A percentile compares a stretch with the other conserved stretches of the same genome.
phyloP scores from a whole-genome alignment of 2,888 invertebrate species.

The Linnaemya vulpina region DNA sequence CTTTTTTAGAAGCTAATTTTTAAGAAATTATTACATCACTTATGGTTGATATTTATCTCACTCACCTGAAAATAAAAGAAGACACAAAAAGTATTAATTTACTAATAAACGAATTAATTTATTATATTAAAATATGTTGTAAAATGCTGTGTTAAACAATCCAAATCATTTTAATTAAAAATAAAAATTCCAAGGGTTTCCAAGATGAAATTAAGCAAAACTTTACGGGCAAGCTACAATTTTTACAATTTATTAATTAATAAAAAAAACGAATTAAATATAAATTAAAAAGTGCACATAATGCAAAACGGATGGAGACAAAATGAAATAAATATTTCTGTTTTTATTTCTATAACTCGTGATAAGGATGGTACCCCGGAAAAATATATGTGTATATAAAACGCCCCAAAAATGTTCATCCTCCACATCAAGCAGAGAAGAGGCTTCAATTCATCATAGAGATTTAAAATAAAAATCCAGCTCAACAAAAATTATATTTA shows the following conservation, averaged over 20 bases:
- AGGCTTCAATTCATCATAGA: constrained; percentile 65
- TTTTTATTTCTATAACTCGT: constrained; percentile 6
- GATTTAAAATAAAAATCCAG: constrained; percentile 45
- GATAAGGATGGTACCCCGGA: constrained; percentile 50
- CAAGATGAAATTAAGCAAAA: constrained; percentile 39
- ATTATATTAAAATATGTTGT: constrained; percentile 4
- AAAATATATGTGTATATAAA: constrained; percentile 45
- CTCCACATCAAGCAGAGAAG: constrained; percentile 8
- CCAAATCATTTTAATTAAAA: constrained; percentile 53
- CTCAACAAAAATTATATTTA: constrained; percentile 8
- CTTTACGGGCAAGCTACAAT: constrained; percentile 2
- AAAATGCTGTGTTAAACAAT: not conserved
- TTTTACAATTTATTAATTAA: constrained; percentile 73
- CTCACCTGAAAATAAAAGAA: constrained; percentile 50
- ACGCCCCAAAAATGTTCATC: constrained; percentile 42
- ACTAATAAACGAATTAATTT: constrained; percentile 13
- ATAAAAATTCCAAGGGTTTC: constrained; percentile 58
- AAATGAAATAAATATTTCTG: constrained; percentile 35
- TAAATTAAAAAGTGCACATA: constrained; percentile 72
- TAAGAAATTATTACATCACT: not conserved
- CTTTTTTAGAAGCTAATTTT: not conserved
- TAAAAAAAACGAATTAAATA: too few species aligned
- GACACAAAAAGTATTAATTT: constrained; percentile 3
- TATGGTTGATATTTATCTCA: not conserved
- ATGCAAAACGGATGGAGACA: constrained; percentile 71